Conservation (phyloP, 2,113 vertebrate genomes). For the Chrysemys picta region DNA sequence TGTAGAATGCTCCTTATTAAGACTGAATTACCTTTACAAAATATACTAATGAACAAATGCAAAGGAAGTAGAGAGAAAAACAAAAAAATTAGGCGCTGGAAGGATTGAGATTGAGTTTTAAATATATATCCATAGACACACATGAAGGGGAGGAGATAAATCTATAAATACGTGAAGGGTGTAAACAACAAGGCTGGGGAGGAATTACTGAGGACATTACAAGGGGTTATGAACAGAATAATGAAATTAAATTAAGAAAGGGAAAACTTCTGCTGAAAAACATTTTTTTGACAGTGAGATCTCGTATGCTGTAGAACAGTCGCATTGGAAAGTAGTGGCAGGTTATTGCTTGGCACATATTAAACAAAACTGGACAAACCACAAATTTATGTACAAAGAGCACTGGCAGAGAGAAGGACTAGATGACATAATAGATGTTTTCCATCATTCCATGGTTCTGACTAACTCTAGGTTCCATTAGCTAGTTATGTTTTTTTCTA, state of each 20-base stretch:
- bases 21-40: neutral
- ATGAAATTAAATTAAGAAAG: neutral
- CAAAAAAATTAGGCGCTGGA: neutral
- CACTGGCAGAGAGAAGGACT: neutral
- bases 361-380: neutral
- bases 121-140: neutral
- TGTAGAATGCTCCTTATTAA: neutral
- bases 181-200: neutral
- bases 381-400: neutral
- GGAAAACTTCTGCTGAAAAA: neutral
- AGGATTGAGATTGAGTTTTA: neutral
- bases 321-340: neutral
- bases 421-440: fast-evolving
- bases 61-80: neutral
- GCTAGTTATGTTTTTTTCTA: neutral
- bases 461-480: neutral
- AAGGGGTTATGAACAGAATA: neutral
- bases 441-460: neutral
- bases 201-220: neutral
- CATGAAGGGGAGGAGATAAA: neutral
- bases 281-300: neutral
- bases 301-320: neutral
- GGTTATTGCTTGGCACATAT: neutral
- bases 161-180: neutral
- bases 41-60: neutral